Base-by-base conservation (phyloP, 1,140 invertebrate species). In the Asobara japonica region DNA sequence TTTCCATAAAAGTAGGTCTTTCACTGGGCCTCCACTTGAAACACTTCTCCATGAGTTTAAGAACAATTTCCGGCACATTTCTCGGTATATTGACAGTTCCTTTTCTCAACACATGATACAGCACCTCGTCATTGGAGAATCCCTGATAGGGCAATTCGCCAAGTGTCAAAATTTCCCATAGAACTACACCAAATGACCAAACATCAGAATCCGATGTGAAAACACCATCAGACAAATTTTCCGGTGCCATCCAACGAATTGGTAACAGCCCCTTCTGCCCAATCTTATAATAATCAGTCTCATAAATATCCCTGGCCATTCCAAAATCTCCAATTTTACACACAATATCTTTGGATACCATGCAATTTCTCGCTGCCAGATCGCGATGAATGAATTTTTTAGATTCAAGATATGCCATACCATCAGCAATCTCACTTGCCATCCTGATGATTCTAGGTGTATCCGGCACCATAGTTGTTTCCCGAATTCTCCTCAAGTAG, bases 341-440 rank as follows among this genome's bases (percentile, higher is more conserved):
- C 0, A 91, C 92, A 27, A 89, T 76, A 79, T 93, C 89, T n/a
- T 85, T 88, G 29, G 89, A 88, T 0, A 95, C 91, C 91, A 95
- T 93, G 81, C 93, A 94, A 81, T 95, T 95, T 69, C 94, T 87
- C 2, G 93, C 93, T 3, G 94, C 94, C 36, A 95, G 82, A 87
- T 95, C 94, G 18, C 94, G 80, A 84, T 95, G 94, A 11, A 94
- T 91, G 82, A 91, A 93, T 77, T 93, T 93, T 72, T 92, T 91
- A 16, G 90, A 89, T 8, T 91, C 88, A 33, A 95, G 82, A 80
- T 94, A 95, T 0, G 92, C 89, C 93, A 95, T 94, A 4, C 94
- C 94, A 82, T 95, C 94, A 2, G 93, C 93, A 45, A 95, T 94
- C 83, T 95, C 92, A 2, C 89, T 89, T 0, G 93, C 92, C 92